These are phyloP conservation scores for Megamerina dolium DNA, from an alignment of 2,888 invertebrate species.

Conservation along the genomic window DNA sequence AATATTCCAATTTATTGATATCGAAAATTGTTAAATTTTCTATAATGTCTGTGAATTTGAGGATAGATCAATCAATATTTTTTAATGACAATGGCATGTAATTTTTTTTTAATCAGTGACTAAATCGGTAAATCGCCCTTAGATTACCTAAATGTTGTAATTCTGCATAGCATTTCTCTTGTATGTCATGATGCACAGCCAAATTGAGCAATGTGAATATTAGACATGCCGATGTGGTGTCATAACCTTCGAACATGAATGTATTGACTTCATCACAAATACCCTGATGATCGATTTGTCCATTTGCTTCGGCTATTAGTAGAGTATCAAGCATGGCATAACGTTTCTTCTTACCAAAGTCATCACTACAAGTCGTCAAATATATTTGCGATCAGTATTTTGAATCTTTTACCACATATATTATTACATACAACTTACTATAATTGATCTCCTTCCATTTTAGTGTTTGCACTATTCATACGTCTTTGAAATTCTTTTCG, in stretches of 20 bases:
- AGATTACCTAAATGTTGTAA: conserved; percentile 42
- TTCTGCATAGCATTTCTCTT: conserved; percentile 51
- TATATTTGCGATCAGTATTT: too few species aligned
- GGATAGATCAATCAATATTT: too few species aligned
- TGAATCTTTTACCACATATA: too few species aligned
- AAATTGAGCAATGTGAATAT: conserved; percentile 52
- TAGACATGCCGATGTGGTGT: conserved; percentile 56
- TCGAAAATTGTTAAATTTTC: conserved; percentile 29
- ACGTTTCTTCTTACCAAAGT: conserved; percentile 40
- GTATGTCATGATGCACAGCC: conserved; percentile 51
- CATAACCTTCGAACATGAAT: conserved; percentile 62
- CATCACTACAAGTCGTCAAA: conserved; percentile 25
- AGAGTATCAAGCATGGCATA: conserved; percentile 56
- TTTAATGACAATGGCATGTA: too few species aligned
- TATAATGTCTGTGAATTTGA: conserved; percentile 24
- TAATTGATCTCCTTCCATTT: too few species aligned
- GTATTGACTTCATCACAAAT: conserved; percentile 60
- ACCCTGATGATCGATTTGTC: conserved; percentile 52
- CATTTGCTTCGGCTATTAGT: conserved; percentile 51
- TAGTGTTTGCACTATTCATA: too few species aligned
- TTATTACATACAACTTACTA: too few species aligned
- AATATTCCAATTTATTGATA: conserved; percentile 44
- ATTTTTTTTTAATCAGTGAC: too few species aligned
- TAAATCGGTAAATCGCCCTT: too few species aligned
- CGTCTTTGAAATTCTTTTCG: conserved; percentile 27